phyloP scores from a whole-genome alignment of 2,888 invertebrate genomes.

The Nymphalis polychloros region DNA sequence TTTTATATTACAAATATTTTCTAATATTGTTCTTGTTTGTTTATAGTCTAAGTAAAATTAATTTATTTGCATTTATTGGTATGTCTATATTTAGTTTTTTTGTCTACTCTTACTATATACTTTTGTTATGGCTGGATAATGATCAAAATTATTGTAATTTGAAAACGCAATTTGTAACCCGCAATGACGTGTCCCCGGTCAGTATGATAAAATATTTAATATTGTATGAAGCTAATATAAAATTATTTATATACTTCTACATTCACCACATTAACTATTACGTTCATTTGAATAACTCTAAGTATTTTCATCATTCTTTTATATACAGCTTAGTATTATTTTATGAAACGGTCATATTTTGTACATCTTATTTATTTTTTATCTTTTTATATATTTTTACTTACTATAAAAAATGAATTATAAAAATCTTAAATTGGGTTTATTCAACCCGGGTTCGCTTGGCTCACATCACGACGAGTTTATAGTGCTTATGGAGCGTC shows the following conservation, averaged over 20 bases:
- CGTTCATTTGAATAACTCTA: constrained; percentile 5
- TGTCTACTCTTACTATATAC: neutral
- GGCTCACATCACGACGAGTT: constrained; percentile 1
- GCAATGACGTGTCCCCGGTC: constrained; percentile 9
- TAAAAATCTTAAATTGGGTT: constrained; percentile 12
- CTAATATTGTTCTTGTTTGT: constrained; percentile 1
- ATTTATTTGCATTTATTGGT: constrained; percentile 1
- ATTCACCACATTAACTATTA: neutral
- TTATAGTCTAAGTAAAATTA: constrained; percentile 8
- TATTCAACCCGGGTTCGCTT: constrained; percentile 4
- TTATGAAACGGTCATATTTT: neutral
- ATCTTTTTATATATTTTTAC: constrained; percentile 4
- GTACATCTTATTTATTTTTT: constrained; percentile 4
- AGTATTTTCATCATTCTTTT: constrained; percentile 1
- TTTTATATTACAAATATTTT: constrained; percentile 7
- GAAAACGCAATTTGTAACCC: neutral
- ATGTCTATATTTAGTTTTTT: constrained; percentile 1
- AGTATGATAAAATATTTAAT: constrained; percentile 1
- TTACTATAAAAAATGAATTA: constrained; percentile 2
- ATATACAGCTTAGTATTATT: neutral
- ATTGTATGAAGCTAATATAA: no score
- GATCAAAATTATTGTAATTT: neutral
- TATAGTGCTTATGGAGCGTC: constrained; percentile 8
- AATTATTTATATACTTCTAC: no score
- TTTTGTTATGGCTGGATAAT: neutral